Evolutionary conservation across 2,888 invertebrate species (phyloP).

Genomic region (Agrochola circellaris): DNA sequence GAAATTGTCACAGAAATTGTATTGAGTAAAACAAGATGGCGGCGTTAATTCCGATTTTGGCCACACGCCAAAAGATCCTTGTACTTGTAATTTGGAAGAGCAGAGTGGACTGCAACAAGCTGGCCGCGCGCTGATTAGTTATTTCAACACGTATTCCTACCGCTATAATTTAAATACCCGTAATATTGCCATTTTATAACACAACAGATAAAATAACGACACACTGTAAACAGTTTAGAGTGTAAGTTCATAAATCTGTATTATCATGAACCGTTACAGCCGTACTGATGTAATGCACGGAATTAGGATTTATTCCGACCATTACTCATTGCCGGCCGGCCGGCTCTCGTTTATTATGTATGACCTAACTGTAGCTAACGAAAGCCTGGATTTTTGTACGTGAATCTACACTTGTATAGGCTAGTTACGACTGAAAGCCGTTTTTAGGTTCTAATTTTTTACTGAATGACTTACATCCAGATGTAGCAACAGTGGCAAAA

Average conservation of each 20-base stretch:
- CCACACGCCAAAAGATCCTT: neutral
- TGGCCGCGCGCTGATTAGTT: neutral
- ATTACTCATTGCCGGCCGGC: constrained; percentile 75
- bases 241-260: constrained; percentile 75
- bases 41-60: neutral
- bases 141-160: neutral
- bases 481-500: neutral
- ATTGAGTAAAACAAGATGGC: neutral
- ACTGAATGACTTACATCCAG: constrained; percentile 1
- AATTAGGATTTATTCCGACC: constrained; percentile 79
- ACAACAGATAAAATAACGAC: constrained; percentile 6
- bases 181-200: neutral
- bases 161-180: neutral
- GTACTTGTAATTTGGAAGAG: neutral
- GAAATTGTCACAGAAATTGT: neutral
- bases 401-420: constrained; percentile 43
- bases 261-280: constrained; percentile 72
- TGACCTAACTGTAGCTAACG: constrained; percentile 58
- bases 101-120: neutral
- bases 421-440: neutral
- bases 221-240: constrained; percentile 46
- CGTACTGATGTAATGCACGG: constrained; percentile 76
- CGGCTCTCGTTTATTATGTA: constrained; percentile 74
- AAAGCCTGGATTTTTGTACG: constrained; percentile 57
- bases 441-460: constrained; percentile 13